Percentiles rank a stretch among this genome's conserved stretches.
Conservation (phyloP, 64 coral and sea anemone genomes). For the Montipora efflorescens region DNA sequence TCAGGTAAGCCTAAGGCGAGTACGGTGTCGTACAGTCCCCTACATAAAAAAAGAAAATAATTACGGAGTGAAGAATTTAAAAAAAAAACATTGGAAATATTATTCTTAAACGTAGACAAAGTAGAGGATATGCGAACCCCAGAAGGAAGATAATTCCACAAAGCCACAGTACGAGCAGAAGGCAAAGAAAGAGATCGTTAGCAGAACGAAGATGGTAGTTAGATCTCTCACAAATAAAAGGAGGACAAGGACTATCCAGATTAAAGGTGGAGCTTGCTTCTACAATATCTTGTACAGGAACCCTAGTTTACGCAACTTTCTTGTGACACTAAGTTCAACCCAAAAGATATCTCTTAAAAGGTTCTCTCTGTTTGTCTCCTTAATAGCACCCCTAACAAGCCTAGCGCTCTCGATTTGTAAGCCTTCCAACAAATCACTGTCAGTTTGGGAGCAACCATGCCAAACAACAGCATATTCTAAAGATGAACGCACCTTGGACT, state of each 20-base stretch:
- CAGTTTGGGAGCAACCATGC: not conserved
- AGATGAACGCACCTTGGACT: not conserved
- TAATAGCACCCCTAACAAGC: not conserved
- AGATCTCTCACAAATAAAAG: too few species aligned
- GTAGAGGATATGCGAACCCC: not conserved
- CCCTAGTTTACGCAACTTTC: too few species aligned
- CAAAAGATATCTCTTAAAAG: not conserved
- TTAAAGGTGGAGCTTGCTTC: too few species aligned
- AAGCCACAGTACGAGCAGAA: too few species aligned
- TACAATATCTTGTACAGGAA: too few species aligned
- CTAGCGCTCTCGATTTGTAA: constrained; percentile 22
- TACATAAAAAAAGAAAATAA: too few species aligned
- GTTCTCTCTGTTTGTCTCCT: not conserved
- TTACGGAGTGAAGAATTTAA: too few species aligned
- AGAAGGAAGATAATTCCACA: too few species aligned
- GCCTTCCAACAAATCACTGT: not conserved
- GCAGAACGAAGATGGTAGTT: too few species aligned
- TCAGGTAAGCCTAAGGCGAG: not conserved
- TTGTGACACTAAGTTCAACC: not conserved
- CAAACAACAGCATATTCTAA: constrained; percentile 31
- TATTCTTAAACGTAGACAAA: not conserved
- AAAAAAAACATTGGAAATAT: not conserved
- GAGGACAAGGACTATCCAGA: too few species aligned
- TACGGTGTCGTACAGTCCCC: too few species aligned
- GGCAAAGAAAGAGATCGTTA: too few species aligned